Evolutionary conservation across 2,113 vertebrate genomes (phyloP), one percentile per base, ranked within the genome.

Genomic region (Myiozetetes cayanensis): DNA sequence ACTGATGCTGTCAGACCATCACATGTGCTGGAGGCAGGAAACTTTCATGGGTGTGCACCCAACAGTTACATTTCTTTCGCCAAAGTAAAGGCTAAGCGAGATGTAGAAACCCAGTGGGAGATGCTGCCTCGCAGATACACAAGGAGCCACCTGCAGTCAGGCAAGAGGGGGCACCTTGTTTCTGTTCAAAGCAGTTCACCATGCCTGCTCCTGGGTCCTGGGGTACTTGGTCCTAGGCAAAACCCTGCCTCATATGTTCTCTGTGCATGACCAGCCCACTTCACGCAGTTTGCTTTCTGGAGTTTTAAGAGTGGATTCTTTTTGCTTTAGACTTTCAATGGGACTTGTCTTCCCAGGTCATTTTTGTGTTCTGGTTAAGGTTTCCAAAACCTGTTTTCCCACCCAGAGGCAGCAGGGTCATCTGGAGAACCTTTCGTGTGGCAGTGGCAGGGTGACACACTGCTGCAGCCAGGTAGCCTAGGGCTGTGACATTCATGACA

Each of bases 161-260:
- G 49, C 39, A 9, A 67, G 13, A 62, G 11, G 3, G 47, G 19
- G 66, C 46, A 74, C 5, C 35, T 88, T 46, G 8, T 43, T 71
- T 75, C 52, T 62, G 30, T 35, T 47, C 25, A 78, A 28, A 80
- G 46, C n/a, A 31, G 21, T 7, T 71, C 46, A 58, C 1, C 0
- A 20, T 0, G 0, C 8, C 27, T 52, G 9, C 17, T 81, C 31
- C 71, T n/a, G 8, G 5, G 39, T n/a, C 12, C 28, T 82, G 79
- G 12, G 3, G 2, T 31, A 33, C 24, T 58, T n/a, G 8, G 27
- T 24, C 52, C 50, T 85, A 41, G 12, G 31, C 27, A 70, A 73
- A 87, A 73, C 7, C 28, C 17, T 68, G 28, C n/a, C 0, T 0
- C 1, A 0, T 25, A 8, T 4, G 1, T 27, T 68, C 17, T 35